Base-by-base conservation (phyloP, 2,888 invertebrate genomes). In the Escarpia spicata region DNA sequence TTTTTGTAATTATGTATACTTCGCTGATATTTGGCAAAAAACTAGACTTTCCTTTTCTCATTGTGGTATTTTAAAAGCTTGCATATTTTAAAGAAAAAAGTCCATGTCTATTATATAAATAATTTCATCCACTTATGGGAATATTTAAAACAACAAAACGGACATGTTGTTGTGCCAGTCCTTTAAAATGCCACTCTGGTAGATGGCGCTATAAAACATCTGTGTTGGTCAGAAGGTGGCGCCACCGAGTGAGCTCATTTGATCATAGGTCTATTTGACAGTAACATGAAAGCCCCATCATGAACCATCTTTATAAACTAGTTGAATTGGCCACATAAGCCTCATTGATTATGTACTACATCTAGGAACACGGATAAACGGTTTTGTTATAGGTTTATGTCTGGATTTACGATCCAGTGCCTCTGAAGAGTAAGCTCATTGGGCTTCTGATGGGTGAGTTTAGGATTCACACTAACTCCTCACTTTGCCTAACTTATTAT, bases 401-500 rank as follows among this genome's bases (percentile, higher is more conserved):
- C 44, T 99, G 99, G 99, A 98, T 99, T 94, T 99, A 99, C 97
- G 99, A 99, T 97, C 99, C 99, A 0, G 98, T 99, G 96, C 99
- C 99, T 90, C 95, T 96, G 43, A 96, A 96, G 95, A 97, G 97
- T 91, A 99, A 99, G 98, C 97, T 99, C 94, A 98, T 98, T 95
- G 99, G 99, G n/a, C 97, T 97, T 60, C 94, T 96, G n/a, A 96
- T 97, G 94, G 96, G 96, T 96, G 94, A 91, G 93, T 92, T 75
- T 45, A 26, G 44, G 12, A 44, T 91, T 26, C 12, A 9, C 91
- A 90, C 92, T n/a, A 91, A n/a, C 43, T 45, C 6, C 52, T 31
- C n/a, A 31, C 92, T 19, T 26, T 43, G 43, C 37, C 15, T 37
- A 37, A n/a, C 37, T 91, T n/a, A 37, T n/a, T 91, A n/a, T 91